Evolutionary conservation across 92 coral and sea anemone genomes (phyloP), one percentile per base, ranked within the genome.

Genomic region (Porites rus): DNA sequence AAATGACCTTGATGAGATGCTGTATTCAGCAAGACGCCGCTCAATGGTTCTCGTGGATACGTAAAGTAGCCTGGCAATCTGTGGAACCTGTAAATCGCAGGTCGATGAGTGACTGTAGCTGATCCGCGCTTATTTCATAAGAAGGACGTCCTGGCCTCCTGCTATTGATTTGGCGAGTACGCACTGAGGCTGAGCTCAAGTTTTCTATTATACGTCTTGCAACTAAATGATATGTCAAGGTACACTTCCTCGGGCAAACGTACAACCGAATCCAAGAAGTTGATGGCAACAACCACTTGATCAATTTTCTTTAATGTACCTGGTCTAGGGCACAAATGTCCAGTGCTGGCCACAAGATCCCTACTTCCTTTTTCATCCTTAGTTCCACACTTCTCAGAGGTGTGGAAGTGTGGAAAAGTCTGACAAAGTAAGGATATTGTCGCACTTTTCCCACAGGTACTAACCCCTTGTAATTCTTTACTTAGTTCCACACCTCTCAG

Each of bases 1-100:
- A n/a, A n/a, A n/a, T n/a, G n/a, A n/a, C n/a, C n/a, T n/a, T n/a
- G n/a, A n/a, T 73, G 89, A 81, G 60, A 89, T 78, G 54, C 84
- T 76, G 59, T 84, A 70, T 92, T 89, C 88, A 77, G 78, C 72
- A 72, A 92, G 69, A 75, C 93, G 95, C 59, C 83, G 88, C 74
- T 92, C 92, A 53, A 92, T 86, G 62, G 92, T 88, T 76, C 92
- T 85, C 9, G 84, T 74, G 19, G 84, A 73, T 53, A 89, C 80
- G 64, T 71, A 7, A 64, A 71, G 68, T 10, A 68, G 76, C 22
- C 54, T 72, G 77, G 92, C 79, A 77, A 84, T 84, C 60, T 19
- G 74, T 17, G 70, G 81, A 50, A 78, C 76, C n/a, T 19, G 56
- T 89, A 68, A 88, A 81, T 74, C 87, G 75, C 11, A 87, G 77